phyloP scores from a whole-genome alignment of 2,797 vertebrate species.

The Ammospiza maritima region DNA sequence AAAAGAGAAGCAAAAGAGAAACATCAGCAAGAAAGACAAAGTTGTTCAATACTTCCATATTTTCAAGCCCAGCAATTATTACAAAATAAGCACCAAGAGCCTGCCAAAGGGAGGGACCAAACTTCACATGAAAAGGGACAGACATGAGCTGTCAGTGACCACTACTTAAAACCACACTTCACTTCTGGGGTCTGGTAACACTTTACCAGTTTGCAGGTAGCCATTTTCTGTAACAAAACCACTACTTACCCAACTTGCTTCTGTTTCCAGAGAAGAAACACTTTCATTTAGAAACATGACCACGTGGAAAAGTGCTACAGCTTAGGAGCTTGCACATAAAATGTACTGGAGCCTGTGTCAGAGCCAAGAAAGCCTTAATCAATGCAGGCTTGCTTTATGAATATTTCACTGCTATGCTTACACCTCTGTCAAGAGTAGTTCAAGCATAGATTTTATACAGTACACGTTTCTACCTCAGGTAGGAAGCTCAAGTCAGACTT shows the following conservation, averaged over 20 bases:
- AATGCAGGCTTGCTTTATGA: not conserved
- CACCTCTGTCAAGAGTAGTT: not conserved
- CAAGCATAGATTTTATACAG: not conserved
- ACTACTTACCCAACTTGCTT: not conserved
- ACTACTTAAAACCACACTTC: not conserved
- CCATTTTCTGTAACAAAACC: not conserved
- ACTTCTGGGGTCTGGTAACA: not conserved
- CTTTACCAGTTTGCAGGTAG: not conserved
- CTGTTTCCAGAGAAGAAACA: not conserved
- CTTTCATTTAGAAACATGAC: not conserved
- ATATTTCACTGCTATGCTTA: not conserved
- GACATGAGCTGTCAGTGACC: not conserved
- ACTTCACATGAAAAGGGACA: not conserved
- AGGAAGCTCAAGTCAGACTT: not conserved
- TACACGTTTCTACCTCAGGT: not conserved
- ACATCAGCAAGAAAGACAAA: not conserved
- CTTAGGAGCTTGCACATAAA: not conserved
- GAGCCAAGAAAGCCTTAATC: constrained; percentile 26
- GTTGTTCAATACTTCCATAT: not conserved
- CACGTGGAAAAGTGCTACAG: not conserved
- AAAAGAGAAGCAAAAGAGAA: not conserved
- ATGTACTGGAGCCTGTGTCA: not conserved
- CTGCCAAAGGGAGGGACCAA: not conserved
- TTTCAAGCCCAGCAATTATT: not conserved
- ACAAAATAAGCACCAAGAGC: not conserved